phyloP scores from a whole-genome alignment of 2,888 invertebrate genomes.

The Nomada fucata region DNA sequence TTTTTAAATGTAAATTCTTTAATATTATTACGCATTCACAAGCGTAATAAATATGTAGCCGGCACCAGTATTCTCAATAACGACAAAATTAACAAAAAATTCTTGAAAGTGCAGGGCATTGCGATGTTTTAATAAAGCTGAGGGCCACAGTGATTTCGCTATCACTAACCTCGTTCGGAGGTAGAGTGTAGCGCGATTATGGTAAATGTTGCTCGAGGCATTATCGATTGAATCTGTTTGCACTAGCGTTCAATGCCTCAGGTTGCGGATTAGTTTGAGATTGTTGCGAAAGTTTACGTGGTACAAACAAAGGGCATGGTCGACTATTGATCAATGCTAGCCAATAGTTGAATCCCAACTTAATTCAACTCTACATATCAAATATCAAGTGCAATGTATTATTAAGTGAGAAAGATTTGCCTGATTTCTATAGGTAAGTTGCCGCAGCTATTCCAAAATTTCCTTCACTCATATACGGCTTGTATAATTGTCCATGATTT shows the following conservation, averaged over 20 bases:
- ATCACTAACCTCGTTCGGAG: neutral
- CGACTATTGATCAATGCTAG: constrained; percentile 10
- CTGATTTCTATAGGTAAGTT: no score
- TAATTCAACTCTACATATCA: neutral
- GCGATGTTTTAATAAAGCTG: no score
- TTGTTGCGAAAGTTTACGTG: constrained; percentile 25
- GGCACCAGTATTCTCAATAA: no score
- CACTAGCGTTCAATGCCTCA: constrained; percentile 6
- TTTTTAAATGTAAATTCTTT: neutral
- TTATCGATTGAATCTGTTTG: constrained; percentile 23
- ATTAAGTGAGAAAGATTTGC: neutral
- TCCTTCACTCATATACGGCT: neutral
- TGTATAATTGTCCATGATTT: constrained; percentile 12
- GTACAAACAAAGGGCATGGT: constrained; percentile 18
- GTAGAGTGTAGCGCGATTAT: neutral
- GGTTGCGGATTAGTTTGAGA: constrained; percentile 37
- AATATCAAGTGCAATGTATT: no score
- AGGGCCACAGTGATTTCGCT: neutral
- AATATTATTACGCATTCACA: neutral
- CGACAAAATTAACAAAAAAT: neutral
- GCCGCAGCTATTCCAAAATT: no score
- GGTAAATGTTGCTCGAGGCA: neutral
- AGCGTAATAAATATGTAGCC: neutral
- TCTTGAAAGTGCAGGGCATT: neutral
- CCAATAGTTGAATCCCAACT: constrained; percentile 24